Percentiles rank a stretch among this genome's conserved stretches.
Conservation (phyloP, 2,888 invertebrate species). For the Spilosoma lubricipeda region DNA sequence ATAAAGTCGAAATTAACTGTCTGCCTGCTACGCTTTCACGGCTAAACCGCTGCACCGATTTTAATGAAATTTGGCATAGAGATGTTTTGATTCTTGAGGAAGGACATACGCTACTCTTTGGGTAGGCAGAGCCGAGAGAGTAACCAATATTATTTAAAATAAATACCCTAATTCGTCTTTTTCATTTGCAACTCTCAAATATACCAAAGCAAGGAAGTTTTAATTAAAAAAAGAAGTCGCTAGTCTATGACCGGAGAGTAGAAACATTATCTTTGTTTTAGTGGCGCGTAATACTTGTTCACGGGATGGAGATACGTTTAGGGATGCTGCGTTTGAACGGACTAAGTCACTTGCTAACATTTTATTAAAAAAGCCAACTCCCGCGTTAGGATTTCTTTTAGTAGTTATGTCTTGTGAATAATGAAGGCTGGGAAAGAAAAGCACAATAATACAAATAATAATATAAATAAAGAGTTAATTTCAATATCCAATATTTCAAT, state of each 20-base stretch:
- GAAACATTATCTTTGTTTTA: conserved; percentile 59
- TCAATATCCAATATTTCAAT: no score
- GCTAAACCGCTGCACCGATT: no score
- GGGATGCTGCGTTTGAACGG: conserved; percentile 50
- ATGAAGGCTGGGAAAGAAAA: no score
- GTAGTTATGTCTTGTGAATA: no score
- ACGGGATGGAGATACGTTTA: conserved; percentile 44
- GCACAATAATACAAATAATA: no score
- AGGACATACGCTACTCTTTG: no score
- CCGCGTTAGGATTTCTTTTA: no score
- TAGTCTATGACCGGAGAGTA: conserved; percentile 23
- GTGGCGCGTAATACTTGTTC: conserved; percentile 62
- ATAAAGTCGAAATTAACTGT: no score
- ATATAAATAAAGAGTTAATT: no score
- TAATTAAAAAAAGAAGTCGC: conserved; percentile 69
- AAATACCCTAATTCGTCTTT: not conserved
- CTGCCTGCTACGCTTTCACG: no score
- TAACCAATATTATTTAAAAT: not conserved
- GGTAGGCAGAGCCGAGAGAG: no score
- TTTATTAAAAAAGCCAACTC: not conserved
- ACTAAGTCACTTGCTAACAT: conserved; percentile 30
- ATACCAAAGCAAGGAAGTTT: conserved; percentile 69
- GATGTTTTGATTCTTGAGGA: no score
- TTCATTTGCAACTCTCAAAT: conserved; percentile 42
- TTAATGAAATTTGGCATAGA: not conserved